Evolutionary conservation across 2,797 vertebrate genomes (phyloP), one percentile per base, ranked within the genome.

Genomic region (Cossypha caffra): DNA sequence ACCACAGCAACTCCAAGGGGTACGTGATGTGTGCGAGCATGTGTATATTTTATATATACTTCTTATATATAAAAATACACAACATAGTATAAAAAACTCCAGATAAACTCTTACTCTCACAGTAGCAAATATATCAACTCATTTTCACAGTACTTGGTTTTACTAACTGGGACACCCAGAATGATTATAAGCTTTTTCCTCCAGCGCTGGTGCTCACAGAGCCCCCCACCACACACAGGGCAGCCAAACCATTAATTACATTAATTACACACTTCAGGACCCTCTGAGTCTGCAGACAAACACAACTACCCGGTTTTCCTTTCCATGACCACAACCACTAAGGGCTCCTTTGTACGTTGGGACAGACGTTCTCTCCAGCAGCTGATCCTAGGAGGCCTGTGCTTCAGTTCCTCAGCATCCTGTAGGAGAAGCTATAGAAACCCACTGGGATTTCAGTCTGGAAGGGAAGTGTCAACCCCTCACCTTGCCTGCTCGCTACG

Each of bases 61-160:
- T 82, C 48, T 80, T 84, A 83, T 96, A 97, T 96, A 97, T 94
- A 98, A 97, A 97, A 97, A 97, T 95, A 98, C 96, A 97, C 90
- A 0, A 79, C 86, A 74, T 78, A 95, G 73, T 95, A 96, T 96
- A 96, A 95, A 97, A 97, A 89, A 89, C 75, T 96, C 89, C 97
- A 95, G 89, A 98, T 96, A 97, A 97, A 97, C 95, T 97, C 95
- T 94, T 95, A 91, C 89, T 97, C 96, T 98, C 98, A 98, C 98
- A 98, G 98, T 97, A 98, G 96, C 93, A 97, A 96, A 88, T 90
- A 96, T 86, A 97, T 93, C 90, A 66, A 69, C 88, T 96, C 92
- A 86, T 96, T 97, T 97, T 98, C 98, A 98, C 98, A 98, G 98
- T 98, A 96, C 95, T 92, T 95, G 82, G 91, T 66, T 79, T 96